Conservation (phyloP, 1,140 invertebrate species). For the Galendromus occidentalis region DNA sequence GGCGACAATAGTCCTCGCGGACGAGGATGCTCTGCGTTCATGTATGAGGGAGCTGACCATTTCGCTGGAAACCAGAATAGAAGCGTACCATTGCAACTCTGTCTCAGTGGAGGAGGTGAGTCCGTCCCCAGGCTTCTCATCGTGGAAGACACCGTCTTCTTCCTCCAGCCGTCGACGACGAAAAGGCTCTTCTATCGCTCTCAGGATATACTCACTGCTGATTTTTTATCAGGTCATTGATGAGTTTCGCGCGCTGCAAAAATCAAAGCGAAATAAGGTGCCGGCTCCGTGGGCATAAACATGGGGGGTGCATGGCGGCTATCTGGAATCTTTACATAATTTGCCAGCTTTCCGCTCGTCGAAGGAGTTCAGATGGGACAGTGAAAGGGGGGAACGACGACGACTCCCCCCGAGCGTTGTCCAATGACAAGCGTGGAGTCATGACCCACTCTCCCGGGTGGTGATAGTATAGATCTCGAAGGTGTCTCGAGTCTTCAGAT, state of each 20-base stretch:
- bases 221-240: not conserved
- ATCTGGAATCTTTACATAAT: not conserved
- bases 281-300: not conserved
- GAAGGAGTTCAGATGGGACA: not conserved
- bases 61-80: not conserved
- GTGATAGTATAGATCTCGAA: too few relatives aligned
- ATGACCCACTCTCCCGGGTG: too few relatives aligned
- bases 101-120: not conserved
- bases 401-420: not conserved
- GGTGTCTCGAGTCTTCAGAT: not conserved
- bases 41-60: not conserved
- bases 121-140: not conserved
- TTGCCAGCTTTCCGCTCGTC: not conserved
- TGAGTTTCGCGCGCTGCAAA: slow-evolving; percentile 2
- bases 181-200: not conserved
- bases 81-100: not conserved
- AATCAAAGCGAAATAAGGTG: not conserved
- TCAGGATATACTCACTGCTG: not conserved
- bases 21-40: not conserved
- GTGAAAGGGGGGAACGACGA: not conserved
- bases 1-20: not conserved
- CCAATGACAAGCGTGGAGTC: not conserved
- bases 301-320: not conserved
- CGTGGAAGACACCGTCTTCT: not conserved
- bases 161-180: not conserved